Conservation (phyloP, 2,797 vertebrate genomes). For the Clarias pachynema region DNA sequence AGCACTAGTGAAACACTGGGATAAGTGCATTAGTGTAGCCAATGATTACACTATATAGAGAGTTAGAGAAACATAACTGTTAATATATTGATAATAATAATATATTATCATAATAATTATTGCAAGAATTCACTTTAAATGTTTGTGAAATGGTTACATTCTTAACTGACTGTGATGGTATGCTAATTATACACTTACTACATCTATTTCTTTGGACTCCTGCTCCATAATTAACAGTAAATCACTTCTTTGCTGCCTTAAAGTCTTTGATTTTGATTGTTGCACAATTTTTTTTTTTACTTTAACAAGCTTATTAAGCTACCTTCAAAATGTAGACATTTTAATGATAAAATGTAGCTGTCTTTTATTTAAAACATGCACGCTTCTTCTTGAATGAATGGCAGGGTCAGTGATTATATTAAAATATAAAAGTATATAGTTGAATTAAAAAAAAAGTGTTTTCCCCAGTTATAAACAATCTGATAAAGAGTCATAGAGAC, state of each 20-base stretch:
- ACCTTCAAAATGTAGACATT: neutral
- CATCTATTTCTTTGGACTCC: neutral
- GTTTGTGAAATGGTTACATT: neutral
- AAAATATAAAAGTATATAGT: neutral
- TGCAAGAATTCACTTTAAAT: neutral
- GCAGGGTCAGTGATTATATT: neutral
- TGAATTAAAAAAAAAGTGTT: neutral
- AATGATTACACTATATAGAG: too few species aligned
- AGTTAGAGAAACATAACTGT: too few species aligned
- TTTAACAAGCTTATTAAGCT: slow-evolving; percentile 3
- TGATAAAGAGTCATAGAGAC: too few species aligned
- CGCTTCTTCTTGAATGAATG: neutral
- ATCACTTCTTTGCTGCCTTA: neutral
- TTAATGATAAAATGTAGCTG: neutral
- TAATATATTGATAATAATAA: too few species aligned
- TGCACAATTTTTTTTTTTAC: neutral
- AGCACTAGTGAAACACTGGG: too few species aligned
- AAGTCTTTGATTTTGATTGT: neutral
- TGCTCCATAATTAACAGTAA: neutral
- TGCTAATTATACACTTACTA: slow-evolving; percentile 11
- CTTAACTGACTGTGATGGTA: neutral
- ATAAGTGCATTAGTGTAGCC: too few species aligned
- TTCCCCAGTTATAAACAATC: too few species aligned
- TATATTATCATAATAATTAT: neutral
- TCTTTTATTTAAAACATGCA: neutral